Conservation (phyloP, 1,140 invertebrate genomes). For the Nebria ingens region DNA sequence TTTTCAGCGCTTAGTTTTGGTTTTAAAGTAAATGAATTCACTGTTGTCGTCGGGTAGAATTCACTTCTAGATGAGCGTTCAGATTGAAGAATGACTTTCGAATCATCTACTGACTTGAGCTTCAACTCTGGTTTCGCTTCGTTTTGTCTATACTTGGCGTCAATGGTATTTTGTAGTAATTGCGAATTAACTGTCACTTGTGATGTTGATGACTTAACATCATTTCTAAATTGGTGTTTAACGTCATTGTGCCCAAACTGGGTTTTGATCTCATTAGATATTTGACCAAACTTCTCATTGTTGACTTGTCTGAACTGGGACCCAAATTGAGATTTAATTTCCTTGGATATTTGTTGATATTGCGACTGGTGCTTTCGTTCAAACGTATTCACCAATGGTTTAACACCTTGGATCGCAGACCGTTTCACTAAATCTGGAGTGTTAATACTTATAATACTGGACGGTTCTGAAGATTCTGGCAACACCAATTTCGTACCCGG, state of each 20-base stretch:
- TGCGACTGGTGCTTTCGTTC: not conserved
- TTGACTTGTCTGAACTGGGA: not conserved
- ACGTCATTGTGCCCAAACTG: no score
- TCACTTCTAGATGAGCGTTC: not conserved
- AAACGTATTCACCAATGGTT: not conserved
- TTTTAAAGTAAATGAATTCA: not conserved
- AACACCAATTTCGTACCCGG: slow-evolving; percentile 14
- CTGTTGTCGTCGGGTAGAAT: not conserved
- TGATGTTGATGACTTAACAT: not conserved
- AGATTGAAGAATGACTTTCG: not conserved
- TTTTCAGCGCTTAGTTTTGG: not conserved
- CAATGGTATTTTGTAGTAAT: no score
- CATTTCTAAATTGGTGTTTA: no score
- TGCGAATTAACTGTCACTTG: no score
- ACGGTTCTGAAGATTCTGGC: slow-evolving; percentile 15
- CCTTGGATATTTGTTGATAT: no score
- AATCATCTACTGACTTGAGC: not conserved
- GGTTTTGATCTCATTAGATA: no score
- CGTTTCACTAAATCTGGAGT: slow-evolving; percentile 22
- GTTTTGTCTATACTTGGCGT: no score
- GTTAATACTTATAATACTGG: slow-evolving; percentile 28
- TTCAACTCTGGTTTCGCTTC: not conserved
- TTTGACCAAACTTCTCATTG: no score
- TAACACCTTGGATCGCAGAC: not conserved
- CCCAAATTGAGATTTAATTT: not conserved